Percentiles rank a stretch among this genome's conserved stretches.
Evolutionary conservation across 2,113 vertebrate genomes (phyloP).

Genomic region (Ophiodon elongatus): DNA sequence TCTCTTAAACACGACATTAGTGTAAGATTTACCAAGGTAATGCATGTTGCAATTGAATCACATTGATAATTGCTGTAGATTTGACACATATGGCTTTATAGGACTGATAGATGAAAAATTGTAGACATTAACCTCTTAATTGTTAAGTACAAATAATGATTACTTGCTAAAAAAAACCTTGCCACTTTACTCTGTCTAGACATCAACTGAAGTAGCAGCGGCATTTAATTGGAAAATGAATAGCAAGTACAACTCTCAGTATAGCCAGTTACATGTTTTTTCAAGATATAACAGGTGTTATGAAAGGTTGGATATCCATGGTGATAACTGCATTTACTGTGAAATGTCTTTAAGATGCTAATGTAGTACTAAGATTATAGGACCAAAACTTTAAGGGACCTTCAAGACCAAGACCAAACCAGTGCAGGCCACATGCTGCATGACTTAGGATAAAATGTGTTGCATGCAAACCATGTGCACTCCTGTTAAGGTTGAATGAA

Average conservation of each 20-base stretch:
- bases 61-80: not conserved
- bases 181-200: conserved; percentile 29
- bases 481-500: no score
- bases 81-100: not conserved
- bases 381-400: no score
- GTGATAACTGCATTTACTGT: not conserved
- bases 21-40: not conserved
- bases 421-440: no score
- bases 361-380: not conserved
- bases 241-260: not conserved
- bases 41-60: not conserved
- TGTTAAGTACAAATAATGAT: conserved; percentile 37
- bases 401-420: no score
- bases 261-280: conserved; percentile 10
- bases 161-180: conserved; percentile 25
- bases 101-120: conserved; percentile 11
- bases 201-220: conserved; percentile 20
- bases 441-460: no score
- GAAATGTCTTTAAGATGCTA: not conserved
- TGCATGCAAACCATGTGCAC: no score
- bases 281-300: not conserved
- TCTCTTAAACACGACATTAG: not conserved
- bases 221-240: conserved; percentile 3
- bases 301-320: not conserved
- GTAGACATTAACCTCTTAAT: conserved; percentile 34